Base-by-base conservation (phyloP, 2,113 vertebrate genomes). In the Chelonoidis abingdonii region DNA sequence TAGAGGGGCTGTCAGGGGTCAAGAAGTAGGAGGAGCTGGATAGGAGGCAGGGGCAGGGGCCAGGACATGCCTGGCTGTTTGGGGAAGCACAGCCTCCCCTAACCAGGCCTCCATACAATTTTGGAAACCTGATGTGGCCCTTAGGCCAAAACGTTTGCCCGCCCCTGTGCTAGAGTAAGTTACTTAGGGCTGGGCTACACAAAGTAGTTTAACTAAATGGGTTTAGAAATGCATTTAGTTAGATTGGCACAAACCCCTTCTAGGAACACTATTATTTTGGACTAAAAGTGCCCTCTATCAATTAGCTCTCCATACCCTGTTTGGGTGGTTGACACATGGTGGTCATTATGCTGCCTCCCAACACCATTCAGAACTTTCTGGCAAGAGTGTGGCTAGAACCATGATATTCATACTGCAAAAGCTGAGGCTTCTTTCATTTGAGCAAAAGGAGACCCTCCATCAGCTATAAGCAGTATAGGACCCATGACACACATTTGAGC, bases 341-440 rank as follows among this genome's bases (percentile, higher is more conserved):
- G n/a, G 22, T 76, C 72, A 38, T 24, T 38, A 38, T 65, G 62
- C 35, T 25, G 10, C 38, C 11, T 41, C 19, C 38, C 38, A 44
- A 41, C 10, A 22, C 22, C 22, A 76, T 76, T 75, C 69, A 76
- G 38, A 44, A 38, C 38, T 76, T 44, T 44, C 72, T 76, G 38
- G 72, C 41, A 89, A 94, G 79, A 35, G 89, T 1, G 5, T 65
- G 52, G 38, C 29, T 8, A 78, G 72, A 35, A 94, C 69, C 1
- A 0, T 78, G 81, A 89, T 62, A 49, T 62, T 83, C 83, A 83
- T 24, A 54, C 44, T 80, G 86, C 49, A 53, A 89, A 85, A 92
- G 52, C 56, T 89, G 80, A 56, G 4, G 25, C 8, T 82, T 89
- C 59, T 84, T 93, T 38, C 47, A 54, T 12, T 65, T 44, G 72